Evolutionary conservation across 2,113 vertebrate species (phyloP).

Genomic region (Antechinus stuartii): DNA sequence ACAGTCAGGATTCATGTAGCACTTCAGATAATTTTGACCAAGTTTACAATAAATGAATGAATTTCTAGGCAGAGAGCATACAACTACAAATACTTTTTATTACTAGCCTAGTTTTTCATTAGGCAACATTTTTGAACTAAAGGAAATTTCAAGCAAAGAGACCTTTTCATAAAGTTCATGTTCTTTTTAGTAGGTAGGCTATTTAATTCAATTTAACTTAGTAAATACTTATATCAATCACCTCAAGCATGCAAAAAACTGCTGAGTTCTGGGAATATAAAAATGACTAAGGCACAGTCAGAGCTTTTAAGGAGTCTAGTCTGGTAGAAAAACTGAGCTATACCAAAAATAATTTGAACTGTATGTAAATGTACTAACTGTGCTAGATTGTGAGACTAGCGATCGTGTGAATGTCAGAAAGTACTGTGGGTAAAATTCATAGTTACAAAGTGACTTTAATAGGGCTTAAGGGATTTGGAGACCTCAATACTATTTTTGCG

Average conservation of each 20-base stretch:
- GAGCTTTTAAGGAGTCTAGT: background rate
- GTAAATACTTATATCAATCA: background rate
- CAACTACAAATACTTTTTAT: background rate
- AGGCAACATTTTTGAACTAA: background rate
- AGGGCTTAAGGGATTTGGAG: background rate
- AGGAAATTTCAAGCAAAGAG: background rate
- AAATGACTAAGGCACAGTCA: no score
- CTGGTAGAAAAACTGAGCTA: background rate
- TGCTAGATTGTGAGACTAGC: background rate
- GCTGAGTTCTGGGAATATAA: no score
- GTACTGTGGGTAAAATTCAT: background rate
- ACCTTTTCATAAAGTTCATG: background rate
- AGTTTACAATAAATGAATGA: background rate
- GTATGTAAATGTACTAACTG: background rate
- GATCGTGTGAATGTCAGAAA: background rate
- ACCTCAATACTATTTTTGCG: background rate
- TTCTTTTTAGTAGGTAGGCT: background rate
- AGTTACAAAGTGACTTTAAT: background rate
- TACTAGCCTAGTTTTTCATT: background rate
- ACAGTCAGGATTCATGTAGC: background rate
- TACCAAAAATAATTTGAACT: background rate
- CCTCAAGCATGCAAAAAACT: background rate
- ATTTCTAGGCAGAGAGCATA: background rate
- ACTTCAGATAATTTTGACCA: background rate
- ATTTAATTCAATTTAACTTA: background rate